phyloP scores from a whole-genome alignment of 2,797 vertebrate genomes.

The Siniperca obscura region DNA sequence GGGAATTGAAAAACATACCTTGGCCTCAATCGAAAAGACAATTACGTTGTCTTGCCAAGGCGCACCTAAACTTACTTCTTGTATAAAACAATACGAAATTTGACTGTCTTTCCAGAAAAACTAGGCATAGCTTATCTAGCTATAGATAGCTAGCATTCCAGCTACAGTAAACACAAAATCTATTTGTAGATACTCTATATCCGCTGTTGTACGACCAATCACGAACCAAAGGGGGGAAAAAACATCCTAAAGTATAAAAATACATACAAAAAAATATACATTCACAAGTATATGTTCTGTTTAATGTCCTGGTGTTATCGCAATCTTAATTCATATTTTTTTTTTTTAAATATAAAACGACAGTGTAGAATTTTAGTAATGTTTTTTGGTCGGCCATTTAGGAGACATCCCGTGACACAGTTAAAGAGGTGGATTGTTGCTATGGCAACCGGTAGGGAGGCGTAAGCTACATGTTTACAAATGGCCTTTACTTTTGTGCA shows the following conservation, averaged over 20 bases:
- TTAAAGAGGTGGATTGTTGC: conserved; percentile 11
- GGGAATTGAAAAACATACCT: conserved; percentile 52
- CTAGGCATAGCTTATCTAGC: conserved; percentile 8
- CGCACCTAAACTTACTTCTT: not conserved
- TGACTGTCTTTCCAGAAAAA: not conserved
- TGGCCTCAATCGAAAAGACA: conserved; percentile 13
- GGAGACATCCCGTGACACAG: conserved; percentile 33
- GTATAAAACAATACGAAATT: not conserved
- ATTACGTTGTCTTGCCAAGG: not conserved
- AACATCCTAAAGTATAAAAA: not conserved
- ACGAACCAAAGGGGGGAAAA: conserved; percentile 30
- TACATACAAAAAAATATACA: too few relatives aligned
- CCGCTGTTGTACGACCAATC: conserved; percentile 34
- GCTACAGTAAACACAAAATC: conserved; percentile 68
- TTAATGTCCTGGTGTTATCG: accelerated
- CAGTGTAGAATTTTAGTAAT: accelerated
- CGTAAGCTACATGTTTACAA: accelerated
- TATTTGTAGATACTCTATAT: not conserved
- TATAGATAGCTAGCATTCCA: conserved; percentile 21
- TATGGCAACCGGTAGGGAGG: conserved; percentile 31
- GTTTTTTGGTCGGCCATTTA: conserved; percentile 56
- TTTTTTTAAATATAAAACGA: accelerated
- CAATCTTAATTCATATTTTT: accelerated
- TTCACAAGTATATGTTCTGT: accelerated
- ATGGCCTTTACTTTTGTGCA: accelerated